Conservation (phyloP, 35 echinoderm and acorn worm genomes). For the Acanthaster planci region DNA sequence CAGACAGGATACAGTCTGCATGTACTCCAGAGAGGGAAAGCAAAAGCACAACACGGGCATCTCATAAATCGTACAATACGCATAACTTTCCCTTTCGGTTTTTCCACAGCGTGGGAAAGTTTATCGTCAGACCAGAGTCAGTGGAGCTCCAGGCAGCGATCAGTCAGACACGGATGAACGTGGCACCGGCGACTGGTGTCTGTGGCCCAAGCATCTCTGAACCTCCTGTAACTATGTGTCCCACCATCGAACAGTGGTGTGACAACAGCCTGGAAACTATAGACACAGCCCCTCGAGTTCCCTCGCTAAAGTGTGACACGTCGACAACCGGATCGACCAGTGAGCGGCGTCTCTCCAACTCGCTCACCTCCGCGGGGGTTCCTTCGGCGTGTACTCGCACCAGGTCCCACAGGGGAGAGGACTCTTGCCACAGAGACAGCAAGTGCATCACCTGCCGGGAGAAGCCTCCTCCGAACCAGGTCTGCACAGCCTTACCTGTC, state of each 20-base stretch:
- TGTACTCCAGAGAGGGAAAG: neutral
- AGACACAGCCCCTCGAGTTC: no score
- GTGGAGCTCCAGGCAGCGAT: neutral
- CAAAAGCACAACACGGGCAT: neutral
- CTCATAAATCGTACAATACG: neutral
- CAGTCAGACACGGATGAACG: conserved; percentile 12
- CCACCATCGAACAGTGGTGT: neutral
- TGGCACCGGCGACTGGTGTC: neutral
- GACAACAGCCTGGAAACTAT: no score
- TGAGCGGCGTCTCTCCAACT: no score
- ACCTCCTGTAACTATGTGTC: neutral
- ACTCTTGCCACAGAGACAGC: neutral
- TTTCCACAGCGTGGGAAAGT: conserved; percentile 18
- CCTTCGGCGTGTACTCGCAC: no score
- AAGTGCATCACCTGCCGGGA: conserved; percentile 7
- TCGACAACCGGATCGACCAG: no score
- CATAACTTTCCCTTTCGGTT: neutral
- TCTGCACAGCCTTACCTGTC: conserved; percentile 34
- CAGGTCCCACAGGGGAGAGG: conserved; percentile 1
- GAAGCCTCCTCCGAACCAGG: conserved; percentile 51
- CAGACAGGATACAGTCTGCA: conserved; percentile 25
- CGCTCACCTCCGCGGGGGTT: no score
- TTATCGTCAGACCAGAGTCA: neutral
- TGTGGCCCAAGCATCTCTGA: neutral
- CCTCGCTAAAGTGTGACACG: no score